These are phyloP conservation scores for Agrotis ipsilon DNA, from an alignment of 2,888 invertebrate genomes.

Conservation along the genomic window DNA sequence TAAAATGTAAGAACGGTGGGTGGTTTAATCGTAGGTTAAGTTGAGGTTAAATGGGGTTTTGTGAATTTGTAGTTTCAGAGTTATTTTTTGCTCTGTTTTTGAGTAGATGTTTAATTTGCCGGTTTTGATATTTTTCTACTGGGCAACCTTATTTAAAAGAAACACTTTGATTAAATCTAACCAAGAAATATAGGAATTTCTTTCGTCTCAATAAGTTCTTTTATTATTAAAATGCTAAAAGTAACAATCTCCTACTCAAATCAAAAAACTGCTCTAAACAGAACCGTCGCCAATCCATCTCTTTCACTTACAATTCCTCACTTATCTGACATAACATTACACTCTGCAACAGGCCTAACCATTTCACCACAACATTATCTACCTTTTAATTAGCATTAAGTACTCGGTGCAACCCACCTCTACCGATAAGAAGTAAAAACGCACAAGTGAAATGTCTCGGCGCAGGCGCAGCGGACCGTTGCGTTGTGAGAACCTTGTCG, in stretches of 20 bases:
- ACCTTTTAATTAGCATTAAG: slow-evolving; percentile 41
- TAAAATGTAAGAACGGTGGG: slow-evolving; percentile 72
- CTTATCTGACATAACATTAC: background rate
- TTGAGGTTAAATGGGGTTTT: slow-evolving; percentile 46
- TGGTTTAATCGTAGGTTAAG: slow-evolving; percentile 53
- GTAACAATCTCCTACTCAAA: background rate
- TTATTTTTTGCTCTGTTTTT: slow-evolving; percentile 12
- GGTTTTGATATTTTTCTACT: background rate
- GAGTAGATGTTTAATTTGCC: background rate
- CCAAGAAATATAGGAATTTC: too few relatives aligned
- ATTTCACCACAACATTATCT: slow-evolving; percentile 12
- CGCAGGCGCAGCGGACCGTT: slow-evolving; percentile 78
- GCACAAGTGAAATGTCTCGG: slow-evolving; percentile 82
- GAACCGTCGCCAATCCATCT: too few relatives aligned
- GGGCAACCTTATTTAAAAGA: background rate
- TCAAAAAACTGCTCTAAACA: too few relatives aligned
- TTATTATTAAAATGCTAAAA: background rate
- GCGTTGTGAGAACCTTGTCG: slow-evolving; percentile 86
- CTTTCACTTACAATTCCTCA: background rate
- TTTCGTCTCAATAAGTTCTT: too few relatives aligned
- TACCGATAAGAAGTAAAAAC: slow-evolving; percentile 69
- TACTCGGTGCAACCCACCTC: slow-evolving; percentile 54
- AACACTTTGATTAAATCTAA: background rate
- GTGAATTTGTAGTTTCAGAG: slow-evolving; percentile 30
- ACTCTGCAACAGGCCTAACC: background rate